Base-by-base conservation (phyloP, 2,113 vertebrate genomes). In the Petromus typicus region DNA sequence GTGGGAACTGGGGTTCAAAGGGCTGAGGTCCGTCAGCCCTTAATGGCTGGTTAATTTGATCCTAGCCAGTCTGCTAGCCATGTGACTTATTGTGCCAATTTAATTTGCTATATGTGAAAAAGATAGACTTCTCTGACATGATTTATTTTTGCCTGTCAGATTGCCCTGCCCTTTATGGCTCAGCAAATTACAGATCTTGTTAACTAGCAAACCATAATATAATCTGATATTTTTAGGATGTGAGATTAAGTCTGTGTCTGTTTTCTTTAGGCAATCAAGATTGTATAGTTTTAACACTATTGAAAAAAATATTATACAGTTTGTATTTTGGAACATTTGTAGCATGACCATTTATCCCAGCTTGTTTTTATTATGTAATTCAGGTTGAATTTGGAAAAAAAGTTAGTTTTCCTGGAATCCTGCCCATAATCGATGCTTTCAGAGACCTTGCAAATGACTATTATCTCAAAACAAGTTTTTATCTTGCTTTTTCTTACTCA, bases 201-300 rank as follows among this genome's bases (percentile, higher is more conserved):
- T 87, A 80, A 63, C 43, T 51, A 69, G 22, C 7, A 4, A 93
- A 13, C 6, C 4, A 37, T 66, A 51, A 25, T 34, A 13, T 13
- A 25, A 6, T 54, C 87, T 59, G 12, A 84, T 73, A 57, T 45
- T 45, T 73, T 30, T 23, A 61, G 85, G 64, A 51, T 17, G 23
- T 69, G 23, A 43, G 20, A 17, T 2, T 43, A 56, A 80, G 37
- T 69, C 37, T 93, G 2, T 88, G 3, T 88, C 27, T 66, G 32
- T 57, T 89, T 96, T 86, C 34, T n/a, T 90, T 23, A 25, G 32
- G 48, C 81, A 71, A 37, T 92, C 75, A 95, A 18, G 76, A 86
- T 80, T 89, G 71, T 57, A 16, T 73, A 0, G 48, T 59, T 51
- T 51, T 51, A 51, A 51, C 48, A 7, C 48, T 7, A 10, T 51